Conservation (phyloP, 2,888 invertebrate genomes). For the Drosophila stalkeri region DNA sequence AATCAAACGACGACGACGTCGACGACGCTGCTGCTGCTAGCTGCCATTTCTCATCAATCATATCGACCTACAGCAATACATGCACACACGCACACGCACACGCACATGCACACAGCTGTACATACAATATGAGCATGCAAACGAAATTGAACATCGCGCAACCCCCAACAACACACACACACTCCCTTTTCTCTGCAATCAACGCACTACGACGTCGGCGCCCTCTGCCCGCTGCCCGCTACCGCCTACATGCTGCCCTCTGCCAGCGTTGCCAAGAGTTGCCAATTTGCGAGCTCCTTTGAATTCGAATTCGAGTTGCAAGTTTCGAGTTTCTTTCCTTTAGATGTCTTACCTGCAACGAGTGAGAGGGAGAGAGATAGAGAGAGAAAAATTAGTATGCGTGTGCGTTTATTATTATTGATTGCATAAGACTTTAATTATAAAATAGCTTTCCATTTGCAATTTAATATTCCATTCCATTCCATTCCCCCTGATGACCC, state of each 20-base stretch:
- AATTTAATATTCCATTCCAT: background rate
- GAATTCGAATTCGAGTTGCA: conserved; percentile 1
- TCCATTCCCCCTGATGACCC: background rate
- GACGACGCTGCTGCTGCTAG: conserved; percentile 17
- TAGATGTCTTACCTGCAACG: conserved; percentile 68
- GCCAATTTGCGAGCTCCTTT: conserved; percentile 43
- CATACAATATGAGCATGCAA: conserved; percentile 5
- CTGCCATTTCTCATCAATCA: conserved; percentile 51
- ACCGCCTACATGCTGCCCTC: too few species aligned
- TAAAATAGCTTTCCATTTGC: conserved; percentile 1
- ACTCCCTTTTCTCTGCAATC: background rate
- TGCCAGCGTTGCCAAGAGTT: conserved; percentile 17
- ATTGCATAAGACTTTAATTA: conserved; percentile 17
- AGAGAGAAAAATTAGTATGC: conserved; percentile 7
- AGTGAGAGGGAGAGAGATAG: conserved; percentile 16
- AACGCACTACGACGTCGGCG: background rate
- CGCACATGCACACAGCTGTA: background rate
- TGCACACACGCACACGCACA: conserved; percentile 11
- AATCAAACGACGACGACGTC: conserved; percentile 29
- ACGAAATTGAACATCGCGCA: conserved; percentile 15
- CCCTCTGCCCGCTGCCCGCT: background rate
- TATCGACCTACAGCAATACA: conserved; percentile 58
- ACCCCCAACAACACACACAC: background rate
- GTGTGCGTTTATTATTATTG: conserved; percentile 10
- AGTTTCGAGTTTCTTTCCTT: conserved; percentile 22